phyloP scores from a whole-genome alignment of 2,888 invertebrate species.

The Zootermopsis nevadensis region DNA sequence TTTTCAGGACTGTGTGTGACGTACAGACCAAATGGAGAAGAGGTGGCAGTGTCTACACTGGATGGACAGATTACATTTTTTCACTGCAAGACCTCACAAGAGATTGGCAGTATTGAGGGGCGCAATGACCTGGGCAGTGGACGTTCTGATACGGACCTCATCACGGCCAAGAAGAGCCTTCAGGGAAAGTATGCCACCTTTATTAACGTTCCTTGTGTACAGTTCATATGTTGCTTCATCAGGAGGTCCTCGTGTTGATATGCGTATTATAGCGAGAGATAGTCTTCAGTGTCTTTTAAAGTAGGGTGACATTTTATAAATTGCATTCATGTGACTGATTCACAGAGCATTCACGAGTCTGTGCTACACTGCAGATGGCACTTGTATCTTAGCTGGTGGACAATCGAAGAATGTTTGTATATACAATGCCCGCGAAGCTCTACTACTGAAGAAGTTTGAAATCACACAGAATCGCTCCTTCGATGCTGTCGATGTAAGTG shows the following conservation, averaged over 20 bases:
- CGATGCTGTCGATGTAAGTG: conserved; percentile 90
- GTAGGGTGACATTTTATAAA: too few species aligned
- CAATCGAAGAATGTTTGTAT: conserved; percentile 95
- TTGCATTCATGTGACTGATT: conserved; percentile 51
- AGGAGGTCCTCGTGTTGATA: too few species aligned
- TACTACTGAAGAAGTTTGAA: conserved; percentile 91
- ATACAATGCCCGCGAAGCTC: conserved; percentile 84
- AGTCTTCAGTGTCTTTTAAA: too few species aligned
- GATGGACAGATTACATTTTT: conserved; percentile 89
- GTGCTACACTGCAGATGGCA: conserved; percentile 95
- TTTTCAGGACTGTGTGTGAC: conserved; percentile 78
- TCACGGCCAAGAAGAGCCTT: conserved; percentile 87
- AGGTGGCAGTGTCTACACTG: conserved; percentile 92
- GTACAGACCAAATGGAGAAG: conserved; percentile 90
- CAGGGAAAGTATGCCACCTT: conserved; percentile 77
- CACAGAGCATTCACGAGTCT: conserved; percentile 89
- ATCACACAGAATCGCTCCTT: conserved; percentile 95
- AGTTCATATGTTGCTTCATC: too few species aligned
- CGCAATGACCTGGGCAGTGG: conserved; percentile 90
- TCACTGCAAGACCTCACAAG: conserved; percentile 75
- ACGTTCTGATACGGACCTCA: conserved; percentile 82
- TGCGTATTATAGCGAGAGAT: too few species aligned
- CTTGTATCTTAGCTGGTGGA: conserved; percentile 90
- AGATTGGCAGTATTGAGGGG: conserved; percentile 87
- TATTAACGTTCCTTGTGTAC: not conserved